phyloP scores from a whole-genome alignment of 2,888 invertebrate genomes.

The Tridacna gigas region DNA sequence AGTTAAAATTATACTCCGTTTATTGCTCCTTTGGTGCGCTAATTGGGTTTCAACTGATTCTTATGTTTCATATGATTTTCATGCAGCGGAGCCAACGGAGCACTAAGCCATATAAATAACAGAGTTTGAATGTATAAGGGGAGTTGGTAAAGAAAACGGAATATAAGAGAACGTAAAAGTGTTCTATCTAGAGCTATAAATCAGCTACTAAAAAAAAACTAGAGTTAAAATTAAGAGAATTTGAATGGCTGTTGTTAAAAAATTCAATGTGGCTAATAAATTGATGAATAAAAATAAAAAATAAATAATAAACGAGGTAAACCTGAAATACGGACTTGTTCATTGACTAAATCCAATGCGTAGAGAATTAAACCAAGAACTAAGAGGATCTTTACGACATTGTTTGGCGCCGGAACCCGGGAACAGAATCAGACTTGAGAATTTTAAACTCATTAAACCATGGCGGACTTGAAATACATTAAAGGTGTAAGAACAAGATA shows the following conservation, averaged over 20 bases:
- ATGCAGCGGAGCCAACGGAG: neutral
- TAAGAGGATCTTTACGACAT: neutral
- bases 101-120: neutral
- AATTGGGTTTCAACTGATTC: neutral
- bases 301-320: neutral
- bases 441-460: neutral
- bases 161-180: neutral
- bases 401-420: neutral
- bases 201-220: too few species aligned
- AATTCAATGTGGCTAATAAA: too few species aligned
- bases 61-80: neutral
- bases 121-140: neutral
- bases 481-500: conserved; percentile 7
- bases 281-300: neutral
- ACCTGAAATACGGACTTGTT: neutral
- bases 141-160: neutral
- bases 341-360: neutral
- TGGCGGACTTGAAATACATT: neutral
- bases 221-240: too few species aligned
- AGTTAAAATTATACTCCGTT: neutral
- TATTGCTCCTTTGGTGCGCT: neutral
- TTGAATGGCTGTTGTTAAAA: too few species aligned
- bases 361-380: neutral
- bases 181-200: too few species aligned
- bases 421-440: neutral